Evolutionary conservation across 2,797 vertebrate genomes (phyloP).

Genomic region (Lacerta bilineata): DNA sequence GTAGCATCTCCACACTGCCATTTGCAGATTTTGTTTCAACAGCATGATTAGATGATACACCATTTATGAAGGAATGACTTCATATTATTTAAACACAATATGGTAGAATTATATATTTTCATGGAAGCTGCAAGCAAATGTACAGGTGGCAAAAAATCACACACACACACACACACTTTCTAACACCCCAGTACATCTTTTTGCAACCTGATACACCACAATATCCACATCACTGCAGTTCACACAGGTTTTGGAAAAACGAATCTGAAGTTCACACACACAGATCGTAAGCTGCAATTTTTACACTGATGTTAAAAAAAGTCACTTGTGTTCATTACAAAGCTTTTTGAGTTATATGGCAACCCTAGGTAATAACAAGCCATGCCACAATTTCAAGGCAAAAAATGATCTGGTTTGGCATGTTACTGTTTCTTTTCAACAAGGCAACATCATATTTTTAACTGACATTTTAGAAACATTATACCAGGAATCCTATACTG

Average conservation of each 20-base stretch:
- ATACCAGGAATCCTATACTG: neutral
- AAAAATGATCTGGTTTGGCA: constrained; percentile 74
- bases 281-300: constrained; percentile 62
- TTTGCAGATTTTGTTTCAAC: neutral
- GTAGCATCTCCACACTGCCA: neutral
- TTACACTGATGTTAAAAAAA: constrained; percentile 54
- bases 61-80: neutral
- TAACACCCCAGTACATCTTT: constrained; percentile 28
- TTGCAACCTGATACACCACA: constrained; percentile 26
- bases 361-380: constrained; percentile 63
- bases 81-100: neutral
- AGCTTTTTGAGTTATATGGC: constrained; percentile 59
- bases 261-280: constrained; percentile 55
- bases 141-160: neutral
- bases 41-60: neutral
- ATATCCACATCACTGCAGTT: constrained; percentile 35
- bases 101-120: neutral
- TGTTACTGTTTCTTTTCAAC: neutral
- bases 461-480: neutral
- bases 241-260: constrained; percentile 58
- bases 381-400: constrained; percentile 68
- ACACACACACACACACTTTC: constrained; percentile 6
- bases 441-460: neutral
- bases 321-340: constrained; percentile 72
- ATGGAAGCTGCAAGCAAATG: constrained; percentile 49